Evolutionary conservation across 2,113 vertebrate genomes (phyloP).

Genomic region (Onychostoma macrolepis): DNA sequence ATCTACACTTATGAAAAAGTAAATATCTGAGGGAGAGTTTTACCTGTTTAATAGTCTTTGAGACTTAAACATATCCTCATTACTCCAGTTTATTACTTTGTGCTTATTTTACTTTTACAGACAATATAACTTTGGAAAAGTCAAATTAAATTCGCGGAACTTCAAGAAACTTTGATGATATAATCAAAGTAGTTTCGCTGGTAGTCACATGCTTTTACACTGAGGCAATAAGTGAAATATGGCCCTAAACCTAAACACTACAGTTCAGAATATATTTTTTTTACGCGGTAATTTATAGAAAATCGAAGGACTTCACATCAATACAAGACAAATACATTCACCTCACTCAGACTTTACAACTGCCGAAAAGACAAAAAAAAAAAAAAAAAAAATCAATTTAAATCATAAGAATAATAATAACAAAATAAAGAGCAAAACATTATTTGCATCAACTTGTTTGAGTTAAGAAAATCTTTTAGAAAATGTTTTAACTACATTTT

Average conservation of each 20-base stretch:
- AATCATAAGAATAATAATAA: background rate
- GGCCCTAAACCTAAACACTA: background rate
- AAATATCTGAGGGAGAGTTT: background rate
- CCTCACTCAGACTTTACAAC: background rate
- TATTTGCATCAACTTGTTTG: background rate
- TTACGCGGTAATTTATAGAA: background rate
- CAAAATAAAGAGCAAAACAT: background rate
- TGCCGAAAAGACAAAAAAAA: background rate
- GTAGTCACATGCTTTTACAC: background rate
- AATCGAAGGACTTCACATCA: background rate
- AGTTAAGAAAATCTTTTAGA: background rate
- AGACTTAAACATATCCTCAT: background rate
- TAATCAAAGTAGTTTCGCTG: background rate
- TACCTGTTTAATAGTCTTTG: background rate
- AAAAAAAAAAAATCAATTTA: background rate
- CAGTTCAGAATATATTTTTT: background rate
- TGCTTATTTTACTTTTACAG: background rate
- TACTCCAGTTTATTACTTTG: background rate
- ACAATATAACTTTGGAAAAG: background rate
- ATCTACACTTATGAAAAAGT: background rate
- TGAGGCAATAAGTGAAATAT: background rate
- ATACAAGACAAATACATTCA: background rate
- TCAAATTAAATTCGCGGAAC: background rate
- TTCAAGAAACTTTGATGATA: background rate
- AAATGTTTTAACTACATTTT: background rate